These are phyloP conservation scores for Dendrolimus kikuchii DNA, from an alignment of 1,140 invertebrate genomes.

Conservation along the genomic window DNA sequence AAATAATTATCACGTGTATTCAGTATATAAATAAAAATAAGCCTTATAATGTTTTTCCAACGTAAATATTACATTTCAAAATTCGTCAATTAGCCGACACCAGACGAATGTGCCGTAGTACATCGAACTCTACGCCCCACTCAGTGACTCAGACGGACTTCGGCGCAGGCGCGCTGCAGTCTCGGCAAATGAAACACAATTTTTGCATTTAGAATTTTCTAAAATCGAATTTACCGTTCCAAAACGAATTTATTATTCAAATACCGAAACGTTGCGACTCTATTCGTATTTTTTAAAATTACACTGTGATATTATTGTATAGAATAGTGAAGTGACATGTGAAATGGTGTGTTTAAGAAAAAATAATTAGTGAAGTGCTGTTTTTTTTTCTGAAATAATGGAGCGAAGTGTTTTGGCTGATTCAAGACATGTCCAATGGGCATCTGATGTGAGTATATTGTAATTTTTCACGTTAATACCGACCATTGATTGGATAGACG, in stretches of 20 bases:
- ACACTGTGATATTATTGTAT: not conserved
- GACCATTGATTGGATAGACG: too few relatives aligned
- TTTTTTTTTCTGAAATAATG: slow-evolving; percentile 40
- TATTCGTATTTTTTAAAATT: slow-evolving; percentile 26
- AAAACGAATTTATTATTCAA: slow-evolving; percentile 22
- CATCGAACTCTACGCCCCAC: too few relatives aligned
- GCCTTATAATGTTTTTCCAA: too few relatives aligned
- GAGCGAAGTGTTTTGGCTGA: slow-evolving; percentile 69
- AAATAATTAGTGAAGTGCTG: slow-evolving; percentile 8
- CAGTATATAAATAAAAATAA: too few relatives aligned
- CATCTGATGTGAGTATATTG: slow-evolving; percentile 53
- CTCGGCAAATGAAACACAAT: slow-evolving; percentile 27
- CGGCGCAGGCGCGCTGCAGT: slow-evolving; percentile 38
- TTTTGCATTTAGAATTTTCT: slow-evolving; percentile 42
- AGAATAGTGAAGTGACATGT: slow-evolving; percentile 19
- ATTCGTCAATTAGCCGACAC: too few relatives aligned
- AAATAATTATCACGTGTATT: too few relatives aligned
- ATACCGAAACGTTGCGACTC: slow-evolving; percentile 44
- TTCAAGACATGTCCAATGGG: slow-evolving; percentile 54
- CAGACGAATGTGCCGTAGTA: too few relatives aligned
- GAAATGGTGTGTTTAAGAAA: slow-evolving; percentile 42
- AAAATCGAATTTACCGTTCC: slow-evolving; percentile 14
- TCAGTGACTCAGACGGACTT: slow-evolving; percentile 36
- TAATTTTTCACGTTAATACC: too few relatives aligned
- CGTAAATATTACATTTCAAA: too few relatives aligned